Evolutionary conservation across 2,888 invertebrate species (phyloP).

Genomic region (Bombylius discolor): DNA sequence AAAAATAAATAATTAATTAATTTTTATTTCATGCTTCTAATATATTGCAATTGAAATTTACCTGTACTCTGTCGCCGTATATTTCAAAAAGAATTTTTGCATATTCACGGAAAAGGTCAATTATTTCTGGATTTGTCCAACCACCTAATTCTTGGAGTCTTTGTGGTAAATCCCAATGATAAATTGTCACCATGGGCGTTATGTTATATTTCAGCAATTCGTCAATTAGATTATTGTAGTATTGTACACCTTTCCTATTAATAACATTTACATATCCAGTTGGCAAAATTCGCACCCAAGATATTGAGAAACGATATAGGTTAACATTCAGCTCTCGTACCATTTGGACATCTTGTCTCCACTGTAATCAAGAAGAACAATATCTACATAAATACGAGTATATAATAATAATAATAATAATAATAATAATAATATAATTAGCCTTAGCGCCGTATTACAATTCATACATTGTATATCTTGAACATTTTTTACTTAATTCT

Average conservation of each 20-base stretch:
- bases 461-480: too few relatives aligned
- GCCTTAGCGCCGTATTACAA: too few relatives aligned
- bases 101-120: conserved; percentile 50
- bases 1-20: neutral
- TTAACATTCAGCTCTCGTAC: conserved; percentile 48
- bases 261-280: conserved; percentile 50
- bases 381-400: neutral
- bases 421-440: too few relatives aligned
- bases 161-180: conserved; percentile 60
- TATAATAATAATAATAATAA: too few relatives aligned
- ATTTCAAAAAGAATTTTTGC: conserved; percentile 47
- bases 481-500: too few relatives aligned
- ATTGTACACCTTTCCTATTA: conserved; percentile 56
- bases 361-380: conserved; percentile 20
- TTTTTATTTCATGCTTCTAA: neutral
- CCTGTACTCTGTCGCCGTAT: conserved; percentile 49
- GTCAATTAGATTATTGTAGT: conserved; percentile 64
- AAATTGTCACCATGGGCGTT: conserved; percentile 56
- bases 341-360: conserved; percentile 49
- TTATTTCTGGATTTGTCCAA: conserved; percentile 52
- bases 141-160: conserved; percentile 52
- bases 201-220: conserved; percentile 52
- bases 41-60: conserved; percentile 2
- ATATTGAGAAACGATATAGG: conserved; percentile 58
- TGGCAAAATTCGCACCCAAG: conserved; percentile 65